phyloP scores from a whole-genome alignment of 2,113 vertebrate species.

The Toxotes jaculatrix region DNA sequence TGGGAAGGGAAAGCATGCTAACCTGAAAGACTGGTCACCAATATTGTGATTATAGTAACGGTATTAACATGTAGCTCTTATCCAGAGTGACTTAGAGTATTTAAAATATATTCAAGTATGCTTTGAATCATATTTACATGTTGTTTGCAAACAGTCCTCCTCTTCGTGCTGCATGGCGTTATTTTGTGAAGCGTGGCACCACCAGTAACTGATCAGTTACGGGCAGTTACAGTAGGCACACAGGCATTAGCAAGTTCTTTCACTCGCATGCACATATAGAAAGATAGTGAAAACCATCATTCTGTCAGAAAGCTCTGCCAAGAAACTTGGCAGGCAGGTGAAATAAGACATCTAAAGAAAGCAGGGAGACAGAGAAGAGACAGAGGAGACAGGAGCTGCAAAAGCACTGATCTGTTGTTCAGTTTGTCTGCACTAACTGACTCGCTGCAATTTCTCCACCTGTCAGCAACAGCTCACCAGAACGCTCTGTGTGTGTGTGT shows the following conservation, averaged over 20 bases:
- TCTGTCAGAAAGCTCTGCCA: conserved; percentile 68
- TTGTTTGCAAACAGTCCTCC: background rate
- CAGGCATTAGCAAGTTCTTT: conserved; percentile 41
- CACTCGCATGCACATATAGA: conserved; percentile 20
- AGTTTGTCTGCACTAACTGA: conserved; percentile 78
- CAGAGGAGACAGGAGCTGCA: conserved; percentile 61
- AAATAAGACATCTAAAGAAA: conserved; percentile 69
- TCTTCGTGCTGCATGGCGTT: background rate
- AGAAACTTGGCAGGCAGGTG: conserved; percentile 73
- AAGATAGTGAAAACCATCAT: conserved; percentile 38
- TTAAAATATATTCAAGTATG: background rate
- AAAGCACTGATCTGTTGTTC: conserved; percentile 78
- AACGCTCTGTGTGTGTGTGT: background rate
- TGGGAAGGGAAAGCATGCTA: conserved; percentile 1
- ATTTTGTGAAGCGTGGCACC: background rate
- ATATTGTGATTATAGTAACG: no score
- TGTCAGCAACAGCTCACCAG: conserved; percentile 71
- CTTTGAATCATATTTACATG: background rate
- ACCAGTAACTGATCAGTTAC: conserved; percentile 24
- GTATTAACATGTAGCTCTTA: background rate
- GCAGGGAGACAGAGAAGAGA: conserved; percentile 62
- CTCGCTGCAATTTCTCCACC: conserved; percentile 73
- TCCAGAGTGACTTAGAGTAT: background rate
- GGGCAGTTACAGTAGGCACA: conserved; percentile 17
- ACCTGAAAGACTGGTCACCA: background rate